Conservation (phyloP, 2,888 invertebrate species). For the Thumatha senex region DNA sequence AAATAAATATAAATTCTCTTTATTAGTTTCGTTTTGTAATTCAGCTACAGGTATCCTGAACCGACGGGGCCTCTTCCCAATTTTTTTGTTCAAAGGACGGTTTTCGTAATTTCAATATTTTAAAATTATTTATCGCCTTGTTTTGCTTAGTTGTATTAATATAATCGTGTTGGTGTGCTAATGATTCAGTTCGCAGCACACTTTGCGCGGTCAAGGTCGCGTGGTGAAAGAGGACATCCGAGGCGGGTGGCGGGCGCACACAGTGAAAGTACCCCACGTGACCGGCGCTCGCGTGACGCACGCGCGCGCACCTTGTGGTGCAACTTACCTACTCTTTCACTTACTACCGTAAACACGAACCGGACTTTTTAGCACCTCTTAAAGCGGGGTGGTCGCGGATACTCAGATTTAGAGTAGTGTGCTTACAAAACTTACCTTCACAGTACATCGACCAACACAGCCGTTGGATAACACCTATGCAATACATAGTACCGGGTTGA, state of each 20-base stretch:
- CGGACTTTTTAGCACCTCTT: slow-evolving; percentile 3
- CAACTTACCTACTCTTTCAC: slow-evolving; percentile 3
- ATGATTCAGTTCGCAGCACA: background rate
- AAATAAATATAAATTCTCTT: no score
- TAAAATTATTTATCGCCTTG: background rate
- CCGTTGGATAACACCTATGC: background rate
- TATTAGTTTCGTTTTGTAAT: no score
- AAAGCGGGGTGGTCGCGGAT: slow-evolving; percentile 1
- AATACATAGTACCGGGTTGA: background rate
- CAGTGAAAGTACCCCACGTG: slow-evolving; percentile 27
- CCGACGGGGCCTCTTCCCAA: no score
- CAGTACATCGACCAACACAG: background rate
- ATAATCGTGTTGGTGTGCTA: background rate
- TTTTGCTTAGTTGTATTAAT: background rate
- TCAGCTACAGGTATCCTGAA: no score
- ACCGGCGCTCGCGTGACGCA: slow-evolving; percentile 22
- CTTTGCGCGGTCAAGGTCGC: slow-evolving; percentile 32
- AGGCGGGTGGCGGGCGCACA: slow-evolving; percentile 6
- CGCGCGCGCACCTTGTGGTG: slow-evolving; percentile 2
- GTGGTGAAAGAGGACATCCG: slow-evolving; percentile 23
- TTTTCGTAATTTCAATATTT: no score
- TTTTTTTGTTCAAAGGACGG: no score
- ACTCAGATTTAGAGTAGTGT: background rate
- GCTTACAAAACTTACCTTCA: background rate
- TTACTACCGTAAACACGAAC: slow-evolving; percentile 7